Evolutionary conservation across 1,140 invertebrate genomes (phyloP).

Genomic region (Drosophila tropicalis): DNA sequence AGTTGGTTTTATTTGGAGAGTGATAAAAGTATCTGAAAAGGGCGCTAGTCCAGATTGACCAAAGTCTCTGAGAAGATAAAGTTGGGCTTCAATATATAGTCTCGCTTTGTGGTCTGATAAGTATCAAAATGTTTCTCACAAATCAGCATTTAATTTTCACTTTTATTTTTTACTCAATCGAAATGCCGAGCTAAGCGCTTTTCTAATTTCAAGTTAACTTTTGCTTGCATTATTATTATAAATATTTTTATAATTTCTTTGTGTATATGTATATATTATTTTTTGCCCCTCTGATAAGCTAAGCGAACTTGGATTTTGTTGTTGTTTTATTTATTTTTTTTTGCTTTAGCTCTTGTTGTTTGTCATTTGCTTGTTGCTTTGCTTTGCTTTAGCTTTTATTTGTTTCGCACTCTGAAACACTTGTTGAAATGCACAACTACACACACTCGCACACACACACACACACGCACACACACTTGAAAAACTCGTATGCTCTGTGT

Average conservation of each 20-base stretch:
- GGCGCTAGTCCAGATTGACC: too few species aligned
- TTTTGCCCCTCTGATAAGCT: conserved; percentile 51
- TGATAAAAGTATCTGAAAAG: too few species aligned
- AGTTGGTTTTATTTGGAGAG: too few species aligned
- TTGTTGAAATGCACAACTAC: conserved; percentile 46
- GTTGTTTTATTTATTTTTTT: conserved; percentile 5
- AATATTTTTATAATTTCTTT: conserved; percentile 18
- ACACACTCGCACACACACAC: conserved; percentile 25
- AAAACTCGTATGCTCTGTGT: not conserved
- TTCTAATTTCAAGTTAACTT: conserved; percentile 17
- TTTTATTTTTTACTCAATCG: conserved; percentile 2
- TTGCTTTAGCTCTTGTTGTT: conserved; percentile 22
- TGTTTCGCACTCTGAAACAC: conserved; percentile 51
- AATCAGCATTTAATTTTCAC: not conserved
- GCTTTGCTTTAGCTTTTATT: conserved; percentile 34
- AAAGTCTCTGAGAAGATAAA: too few species aligned
- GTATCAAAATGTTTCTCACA: not conserved
- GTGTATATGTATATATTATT: conserved; percentile 3
- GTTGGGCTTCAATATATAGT: not conserved
- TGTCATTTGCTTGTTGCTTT: conserved; percentile 30
- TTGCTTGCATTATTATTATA: conserved; percentile 2
- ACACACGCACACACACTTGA: conserved; percentile 23
- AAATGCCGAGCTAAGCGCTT: conserved; percentile 22
- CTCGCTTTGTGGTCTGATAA: not conserved
- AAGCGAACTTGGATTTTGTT: conserved; percentile 22